Conservation (phyloP, 92 coral and sea anemone species). For the Epizoanthus illoricatus region DNA sequence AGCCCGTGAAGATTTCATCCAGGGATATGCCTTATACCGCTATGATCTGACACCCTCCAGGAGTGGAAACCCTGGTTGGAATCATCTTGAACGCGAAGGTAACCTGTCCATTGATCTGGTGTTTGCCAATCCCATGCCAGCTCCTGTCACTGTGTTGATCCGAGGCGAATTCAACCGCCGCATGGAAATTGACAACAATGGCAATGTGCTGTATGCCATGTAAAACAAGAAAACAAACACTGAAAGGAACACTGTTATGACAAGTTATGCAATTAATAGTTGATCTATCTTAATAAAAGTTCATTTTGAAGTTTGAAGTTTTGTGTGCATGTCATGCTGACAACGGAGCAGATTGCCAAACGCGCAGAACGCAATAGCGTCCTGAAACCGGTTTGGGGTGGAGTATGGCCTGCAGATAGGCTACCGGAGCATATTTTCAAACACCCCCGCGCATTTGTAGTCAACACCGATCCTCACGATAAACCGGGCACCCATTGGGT, state of each 20-base stretch:
- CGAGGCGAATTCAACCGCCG: conserved; percentile 38
- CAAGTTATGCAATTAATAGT: no score
- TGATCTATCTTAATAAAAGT: no score
- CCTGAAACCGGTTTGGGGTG: conserved; percentile 1
- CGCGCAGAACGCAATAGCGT: no score
- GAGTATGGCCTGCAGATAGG: neutral
- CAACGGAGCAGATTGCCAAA: no score
- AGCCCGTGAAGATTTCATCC: conserved; percentile 33
- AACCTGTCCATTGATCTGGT: conserved; percentile 29
- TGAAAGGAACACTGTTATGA: no score
- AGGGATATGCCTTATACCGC: conserved; percentile 39
- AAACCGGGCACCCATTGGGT: conserved; percentile 56
- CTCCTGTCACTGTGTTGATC: conserved; percentile 23
- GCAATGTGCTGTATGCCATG: conserved; percentile 33
- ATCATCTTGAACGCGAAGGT: conserved; percentile 24
- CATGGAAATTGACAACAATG: conserved; percentile 40
- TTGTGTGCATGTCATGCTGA: no score
- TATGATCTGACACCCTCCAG: conserved; percentile 44
- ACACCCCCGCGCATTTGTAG: conserved; percentile 19
- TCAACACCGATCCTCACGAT: conserved; percentile 43
- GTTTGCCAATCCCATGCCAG: conserved; percentile 10
- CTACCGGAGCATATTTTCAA: neutral
- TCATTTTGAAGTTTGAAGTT: no score
- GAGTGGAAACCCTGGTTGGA: conserved; percentile 30
- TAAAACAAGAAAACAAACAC: neutral